Evolutionary conservation across 2,113 vertebrate genomes (phyloP).

Genomic region (cattle (Bos taurus)): DNA sequence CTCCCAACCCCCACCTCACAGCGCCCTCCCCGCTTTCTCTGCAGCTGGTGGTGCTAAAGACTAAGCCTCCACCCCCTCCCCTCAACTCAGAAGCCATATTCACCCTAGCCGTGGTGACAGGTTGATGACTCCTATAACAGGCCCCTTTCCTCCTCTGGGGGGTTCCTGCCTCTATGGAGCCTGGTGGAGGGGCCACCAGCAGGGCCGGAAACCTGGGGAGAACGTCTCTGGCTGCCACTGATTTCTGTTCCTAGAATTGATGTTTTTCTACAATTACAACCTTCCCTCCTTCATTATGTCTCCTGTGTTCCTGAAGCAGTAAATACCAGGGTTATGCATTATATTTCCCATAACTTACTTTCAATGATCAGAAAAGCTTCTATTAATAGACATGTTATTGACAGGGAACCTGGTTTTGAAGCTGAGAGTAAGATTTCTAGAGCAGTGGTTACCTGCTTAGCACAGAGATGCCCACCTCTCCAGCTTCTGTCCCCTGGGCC

Average conservation of each 20-base stretch:
- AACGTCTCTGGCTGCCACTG: constrained; percentile 52
- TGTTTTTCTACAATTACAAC: constrained; percentile 51
- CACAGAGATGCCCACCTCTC: background rate
- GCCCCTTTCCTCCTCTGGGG: constrained; percentile 79
- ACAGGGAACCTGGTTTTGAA: background rate
- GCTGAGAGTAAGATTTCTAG: background rate
- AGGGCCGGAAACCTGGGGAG: constrained; percentile 63
- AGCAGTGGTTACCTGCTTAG: background rate
- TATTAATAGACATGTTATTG: background rate
- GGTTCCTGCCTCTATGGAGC: constrained; percentile 73
- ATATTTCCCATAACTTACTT: constrained; percentile 30
- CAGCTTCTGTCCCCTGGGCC: background rate
- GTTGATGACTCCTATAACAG: constrained; percentile 82
- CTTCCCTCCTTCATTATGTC: constrained; percentile 23
- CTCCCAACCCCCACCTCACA: background rate
- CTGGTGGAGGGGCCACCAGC: constrained; percentile 64
- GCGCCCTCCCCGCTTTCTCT: background rate
- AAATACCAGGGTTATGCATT: background rate
- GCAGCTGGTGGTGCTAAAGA: constrained; percentile 57
- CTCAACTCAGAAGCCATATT: constrained; percentile 63
- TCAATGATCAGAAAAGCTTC: constrained; percentile 15
- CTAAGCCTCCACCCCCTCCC: background rate
- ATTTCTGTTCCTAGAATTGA: constrained; percentile 53
- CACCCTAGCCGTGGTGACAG: constrained; percentile 79
- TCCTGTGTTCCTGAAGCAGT: background rate